These are phyloP conservation scores for Camelus bactrianus DNA, from an alignment of 2,113 vertebrate genomes.

Conservation along the genomic window DNA sequence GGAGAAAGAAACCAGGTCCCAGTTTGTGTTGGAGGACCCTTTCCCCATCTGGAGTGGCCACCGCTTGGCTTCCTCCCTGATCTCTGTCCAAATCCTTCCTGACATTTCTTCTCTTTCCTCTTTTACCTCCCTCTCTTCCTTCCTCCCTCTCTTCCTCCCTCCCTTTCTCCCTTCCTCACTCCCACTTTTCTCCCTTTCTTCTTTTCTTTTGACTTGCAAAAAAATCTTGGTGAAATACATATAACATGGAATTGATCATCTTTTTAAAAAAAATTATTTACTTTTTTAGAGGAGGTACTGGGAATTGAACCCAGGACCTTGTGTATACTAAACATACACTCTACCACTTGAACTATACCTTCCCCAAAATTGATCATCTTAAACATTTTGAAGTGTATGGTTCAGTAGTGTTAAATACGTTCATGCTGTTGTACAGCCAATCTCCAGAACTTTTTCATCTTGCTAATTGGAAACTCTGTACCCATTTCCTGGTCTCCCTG, in stretches of 20 bases:
- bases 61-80: background rate
- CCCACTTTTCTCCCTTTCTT: too few relatives aligned
- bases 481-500: background rate
- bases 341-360: too few relatives aligned
- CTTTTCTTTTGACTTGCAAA: background rate
- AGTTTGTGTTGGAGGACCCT: fast-evolving
- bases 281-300: too few relatives aligned
- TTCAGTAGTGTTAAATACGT: background rate
- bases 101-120: background rate
- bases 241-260: background rate
- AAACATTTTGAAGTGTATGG: background rate
- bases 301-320: too few relatives aligned
- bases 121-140: background rate
- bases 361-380: background rate
- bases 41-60: too few relatives aligned
- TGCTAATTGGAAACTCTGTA: background rate
- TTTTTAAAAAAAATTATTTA: too few relatives aligned
- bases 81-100: background rate
- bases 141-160: background rate
- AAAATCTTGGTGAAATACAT: background rate
- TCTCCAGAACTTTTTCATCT: background rate
- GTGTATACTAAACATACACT: too few relatives aligned
- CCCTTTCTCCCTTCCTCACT: background rate
- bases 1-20: background rate
- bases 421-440: background rate